Evolutionary conservation across 2,797 vertebrate species (phyloP).

Genomic region (Pempheris klunzingeri): DNA sequence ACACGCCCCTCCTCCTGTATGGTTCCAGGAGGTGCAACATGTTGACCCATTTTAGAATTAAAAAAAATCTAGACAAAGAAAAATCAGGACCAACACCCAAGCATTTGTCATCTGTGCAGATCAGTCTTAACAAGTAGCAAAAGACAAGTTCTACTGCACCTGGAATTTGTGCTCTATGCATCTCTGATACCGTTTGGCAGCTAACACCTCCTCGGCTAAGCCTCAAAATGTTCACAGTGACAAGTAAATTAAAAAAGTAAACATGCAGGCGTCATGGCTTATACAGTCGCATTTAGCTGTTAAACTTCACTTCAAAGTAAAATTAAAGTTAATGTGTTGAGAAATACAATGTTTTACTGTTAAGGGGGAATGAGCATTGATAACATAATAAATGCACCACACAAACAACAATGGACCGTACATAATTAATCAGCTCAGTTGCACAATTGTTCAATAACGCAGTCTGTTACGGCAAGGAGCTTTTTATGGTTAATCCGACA

Average conservation of each 20-base stretch:
- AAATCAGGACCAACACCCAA: not conserved
- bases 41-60: slow-evolving; percentile 47
- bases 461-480: slow-evolving; percentile 31
- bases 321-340: not conserved
- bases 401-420: slow-evolving; percentile 46
- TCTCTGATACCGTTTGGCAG: not conserved
- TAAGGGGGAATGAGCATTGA: not conserved
- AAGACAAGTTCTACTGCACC: not conserved
- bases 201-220: not conserved
- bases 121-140: not conserved
- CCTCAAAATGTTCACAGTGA: not conserved
- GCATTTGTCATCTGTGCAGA: not conserved
- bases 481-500: slow-evolving; percentile 48
- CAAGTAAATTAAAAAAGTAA: not conserved
- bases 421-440: slow-evolving; percentile 63
- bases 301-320: slow-evolving; percentile 3
- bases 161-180: not conserved
- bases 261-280: not conserved
- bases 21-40: slow-evolving; percentile 14
- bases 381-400: slow-evolving; percentile 16
- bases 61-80: not conserved
- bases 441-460: slow-evolving; percentile 43
- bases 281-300: not conserved
- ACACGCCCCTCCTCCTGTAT: slow-evolving; percentile 16
- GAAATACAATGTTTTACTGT: slow-evolving; percentile 17